Base-by-base conservation (phyloP, 2,888 invertebrate species). In the Oegoconia quadripuncta region DNA sequence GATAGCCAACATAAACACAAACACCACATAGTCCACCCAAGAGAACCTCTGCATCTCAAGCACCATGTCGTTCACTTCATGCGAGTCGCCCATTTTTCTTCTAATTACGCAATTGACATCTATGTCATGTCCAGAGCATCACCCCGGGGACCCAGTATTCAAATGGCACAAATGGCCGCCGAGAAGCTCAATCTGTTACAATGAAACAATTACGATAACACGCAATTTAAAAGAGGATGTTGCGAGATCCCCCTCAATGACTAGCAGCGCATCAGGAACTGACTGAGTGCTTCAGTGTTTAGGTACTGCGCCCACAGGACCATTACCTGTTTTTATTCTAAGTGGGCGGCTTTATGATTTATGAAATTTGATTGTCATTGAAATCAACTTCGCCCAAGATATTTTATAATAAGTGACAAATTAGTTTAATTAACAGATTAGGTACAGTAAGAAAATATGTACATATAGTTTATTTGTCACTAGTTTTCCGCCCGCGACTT, bases 21-120 rank as follows among this genome's bases (percentile, higher is more conserved):
- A 96, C 50, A 96, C 92, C 1, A 92, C 64, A 75, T 96, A 96
- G 70, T 96, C 96, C 34, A 88, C 88, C 89, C 91, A 90, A 9
- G 91, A 90, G 59, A 94, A 94, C 50, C 84, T 89, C 59, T 92
- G 92, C 76, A 93, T 78, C 33, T 89, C 74, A 34, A 66, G 63
- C 52, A 86, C 74, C 54, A 90, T 73, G 42, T 88, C 87, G 29
- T 81, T 74, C 1, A 90, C 84, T 40, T 87, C 79, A 5, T 22
- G 22, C 4, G 54, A 52, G 46, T 67, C 71, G 44, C 55, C 67
- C 79, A 80, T 79, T 36, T 46, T 68, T 23, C n/a, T 34, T 38
- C 33, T 44, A 34, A 20, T 41, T 41, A 23, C 26, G 26, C 11
- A 26, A n/a, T 30, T 29, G 13, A 18, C 35, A 44, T 40, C 34